Conservation (phyloP, 2,113 vertebrate species). For the Saguinus midas region DNA sequence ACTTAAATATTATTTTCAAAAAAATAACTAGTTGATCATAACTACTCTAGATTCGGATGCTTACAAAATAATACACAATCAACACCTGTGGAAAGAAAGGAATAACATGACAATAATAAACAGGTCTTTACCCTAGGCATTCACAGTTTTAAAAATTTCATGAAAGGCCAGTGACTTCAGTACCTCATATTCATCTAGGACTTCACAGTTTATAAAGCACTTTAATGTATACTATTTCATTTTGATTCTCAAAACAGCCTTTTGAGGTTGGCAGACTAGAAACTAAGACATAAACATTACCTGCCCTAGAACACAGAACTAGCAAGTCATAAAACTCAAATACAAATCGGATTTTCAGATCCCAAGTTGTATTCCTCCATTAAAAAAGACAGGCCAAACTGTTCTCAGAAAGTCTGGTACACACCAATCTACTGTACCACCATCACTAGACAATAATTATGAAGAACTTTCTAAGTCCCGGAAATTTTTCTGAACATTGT, state of each 20-base stretch:
- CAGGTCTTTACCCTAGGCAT: neutral
- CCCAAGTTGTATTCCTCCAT: neutral
- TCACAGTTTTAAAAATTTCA: neutral
- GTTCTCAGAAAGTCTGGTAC: neutral
- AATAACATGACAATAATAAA: neutral
- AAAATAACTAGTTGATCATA: neutral
- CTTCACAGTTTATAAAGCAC: neutral
- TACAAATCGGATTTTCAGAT: neutral
- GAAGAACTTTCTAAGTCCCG: neutral
- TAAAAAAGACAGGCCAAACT: neutral
- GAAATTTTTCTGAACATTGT: neutral
- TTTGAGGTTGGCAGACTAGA: neutral
- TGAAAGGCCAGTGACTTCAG: neutral
- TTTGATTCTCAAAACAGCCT: neutral
- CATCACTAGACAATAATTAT: neutral
- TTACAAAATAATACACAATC: neutral
- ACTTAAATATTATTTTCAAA: neutral
- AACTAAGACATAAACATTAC: neutral
- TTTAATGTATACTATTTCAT: neutral
- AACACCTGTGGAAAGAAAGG: too few species aligned
- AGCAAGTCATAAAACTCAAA: neutral
- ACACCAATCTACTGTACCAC: neutral
- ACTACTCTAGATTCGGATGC: neutral
- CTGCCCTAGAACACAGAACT: neutral
- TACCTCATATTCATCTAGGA: neutral